These are phyloP conservation scores for Cercopithecus petaurista DNA, from an alignment of 2,797 vertebrate genomes.

Conservation along the genomic window DNA sequence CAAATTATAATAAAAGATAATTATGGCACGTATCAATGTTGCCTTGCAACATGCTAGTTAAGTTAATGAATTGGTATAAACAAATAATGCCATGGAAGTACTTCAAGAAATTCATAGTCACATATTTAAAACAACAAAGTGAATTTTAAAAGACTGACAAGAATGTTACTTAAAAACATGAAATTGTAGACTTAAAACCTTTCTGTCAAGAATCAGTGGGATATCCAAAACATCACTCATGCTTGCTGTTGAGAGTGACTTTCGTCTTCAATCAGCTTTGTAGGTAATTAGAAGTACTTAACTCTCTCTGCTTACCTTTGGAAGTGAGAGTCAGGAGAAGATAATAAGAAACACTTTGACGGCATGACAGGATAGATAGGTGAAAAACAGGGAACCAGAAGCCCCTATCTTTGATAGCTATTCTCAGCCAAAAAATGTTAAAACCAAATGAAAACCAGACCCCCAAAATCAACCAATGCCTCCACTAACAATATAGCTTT, in stretches of 20 bases:
- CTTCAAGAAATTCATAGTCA: background rate
- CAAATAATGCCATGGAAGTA: background rate
- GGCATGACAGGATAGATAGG: background rate
- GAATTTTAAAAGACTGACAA: background rate
- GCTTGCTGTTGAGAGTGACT: background rate
- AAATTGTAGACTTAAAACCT: background rate
- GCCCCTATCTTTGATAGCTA: background rate
- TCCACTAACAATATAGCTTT: background rate
- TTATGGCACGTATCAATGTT: background rate
- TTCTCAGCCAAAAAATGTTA: background rate
- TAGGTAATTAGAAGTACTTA: background rate
- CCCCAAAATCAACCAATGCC: background rate
- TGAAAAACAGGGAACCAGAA: background rate
- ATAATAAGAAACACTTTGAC: background rate
- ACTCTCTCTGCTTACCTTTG: background rate
- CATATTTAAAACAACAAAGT: background rate
- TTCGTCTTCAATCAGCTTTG: background rate
- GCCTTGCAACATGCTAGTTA: background rate
- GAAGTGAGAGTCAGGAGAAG: background rate
- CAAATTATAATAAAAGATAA: background rate
- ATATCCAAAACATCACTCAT: background rate
- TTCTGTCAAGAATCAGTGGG: background rate
- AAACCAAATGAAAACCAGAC: background rate
- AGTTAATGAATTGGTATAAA: background rate
- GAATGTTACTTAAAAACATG: background rate